phyloP scores from a whole-genome alignment of 2,113 vertebrate genomes.

The Strix aluco region DNA sequence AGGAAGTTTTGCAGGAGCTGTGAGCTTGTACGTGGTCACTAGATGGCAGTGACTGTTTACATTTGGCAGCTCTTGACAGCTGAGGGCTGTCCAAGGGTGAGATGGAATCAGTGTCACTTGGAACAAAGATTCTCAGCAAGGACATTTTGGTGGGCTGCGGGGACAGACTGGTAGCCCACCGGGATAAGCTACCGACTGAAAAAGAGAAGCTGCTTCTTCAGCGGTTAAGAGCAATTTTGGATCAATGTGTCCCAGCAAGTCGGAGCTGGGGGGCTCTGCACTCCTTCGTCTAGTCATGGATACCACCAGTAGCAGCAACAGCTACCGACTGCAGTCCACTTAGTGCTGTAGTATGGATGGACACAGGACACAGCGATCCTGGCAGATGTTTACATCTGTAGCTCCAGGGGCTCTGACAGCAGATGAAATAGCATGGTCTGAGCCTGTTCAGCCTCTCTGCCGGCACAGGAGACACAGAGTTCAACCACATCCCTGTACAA shows the following conservation, averaged over 20 bases:
- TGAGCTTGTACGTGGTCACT: background rate
- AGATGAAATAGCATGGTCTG: background rate
- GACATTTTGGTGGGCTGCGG: background rate
- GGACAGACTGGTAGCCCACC: background rate
- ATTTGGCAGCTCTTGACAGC: background rate
- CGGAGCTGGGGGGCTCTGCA: background rate
- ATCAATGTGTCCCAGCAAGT: background rate
- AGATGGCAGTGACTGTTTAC: conserved; percentile 32
- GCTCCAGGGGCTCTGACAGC: background rate
- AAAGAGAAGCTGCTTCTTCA: background rate
- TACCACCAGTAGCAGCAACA: background rate
- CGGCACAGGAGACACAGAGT: background rate
- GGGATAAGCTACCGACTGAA: background rate
- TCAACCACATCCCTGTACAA: background rate
- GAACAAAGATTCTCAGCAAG: background rate
- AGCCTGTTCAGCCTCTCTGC: background rate
- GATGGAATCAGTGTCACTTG: no score
- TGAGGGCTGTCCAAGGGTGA: background rate
- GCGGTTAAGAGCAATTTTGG: background rate
- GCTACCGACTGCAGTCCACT: background rate
- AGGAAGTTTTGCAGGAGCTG: background rate
- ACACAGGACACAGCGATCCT: background rate
- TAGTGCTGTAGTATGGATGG: background rate
- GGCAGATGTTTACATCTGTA: background rate
- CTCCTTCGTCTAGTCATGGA: background rate